Conservation (phyloP, 2,797 vertebrate species). For the Falco naumanni region DNA sequence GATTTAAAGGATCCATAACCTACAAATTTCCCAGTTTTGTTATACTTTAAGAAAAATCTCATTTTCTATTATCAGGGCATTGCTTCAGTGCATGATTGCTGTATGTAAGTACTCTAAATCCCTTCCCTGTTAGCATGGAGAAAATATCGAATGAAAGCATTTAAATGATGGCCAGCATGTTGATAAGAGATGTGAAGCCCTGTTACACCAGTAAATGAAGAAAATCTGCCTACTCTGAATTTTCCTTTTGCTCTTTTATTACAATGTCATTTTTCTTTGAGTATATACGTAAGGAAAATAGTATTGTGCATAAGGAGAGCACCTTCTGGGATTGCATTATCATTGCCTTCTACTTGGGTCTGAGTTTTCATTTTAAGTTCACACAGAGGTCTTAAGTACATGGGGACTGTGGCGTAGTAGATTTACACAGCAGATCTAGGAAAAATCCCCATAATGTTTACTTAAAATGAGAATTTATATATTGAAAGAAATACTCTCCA, state of each 20-base stretch:
- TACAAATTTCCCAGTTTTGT: background rate
- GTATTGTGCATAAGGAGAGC: background rate
- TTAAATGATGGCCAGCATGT: background rate
- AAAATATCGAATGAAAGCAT: background rate
- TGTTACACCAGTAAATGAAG: background rate
- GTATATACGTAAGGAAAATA: background rate
- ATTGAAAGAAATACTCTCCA: background rate
- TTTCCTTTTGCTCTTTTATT: background rate
- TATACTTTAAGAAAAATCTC: background rate
- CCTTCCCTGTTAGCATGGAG: background rate
- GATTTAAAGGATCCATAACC: background rate
- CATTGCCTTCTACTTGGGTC: background rate
- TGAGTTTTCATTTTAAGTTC: background rate
- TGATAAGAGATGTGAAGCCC: background rate
- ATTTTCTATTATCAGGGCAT: background rate
- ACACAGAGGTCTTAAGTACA: background rate
- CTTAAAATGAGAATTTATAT: background rate
- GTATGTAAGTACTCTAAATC: background rate
- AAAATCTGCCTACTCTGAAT: background rate
- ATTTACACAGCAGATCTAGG: background rate
- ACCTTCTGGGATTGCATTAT: background rate
- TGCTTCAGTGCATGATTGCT: background rate
- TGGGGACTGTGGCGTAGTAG: background rate
- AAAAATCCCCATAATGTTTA: background rate
- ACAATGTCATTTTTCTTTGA: background rate